phyloP scores from a whole-genome alignment of 2,888 invertebrate species.

The Nomada fabriciana region DNA sequence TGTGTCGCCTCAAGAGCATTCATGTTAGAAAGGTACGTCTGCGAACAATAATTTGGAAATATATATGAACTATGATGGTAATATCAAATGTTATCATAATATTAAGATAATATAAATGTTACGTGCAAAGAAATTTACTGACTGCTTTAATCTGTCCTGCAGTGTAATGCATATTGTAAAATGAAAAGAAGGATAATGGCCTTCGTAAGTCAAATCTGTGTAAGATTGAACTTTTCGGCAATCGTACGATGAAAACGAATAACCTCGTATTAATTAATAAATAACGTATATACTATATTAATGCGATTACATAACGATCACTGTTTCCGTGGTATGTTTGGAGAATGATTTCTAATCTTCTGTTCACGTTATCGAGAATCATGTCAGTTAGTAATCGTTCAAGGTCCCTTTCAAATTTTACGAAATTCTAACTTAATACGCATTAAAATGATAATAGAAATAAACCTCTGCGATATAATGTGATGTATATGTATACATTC shows the following conservation, averaged over 20 bases:
- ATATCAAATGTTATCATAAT: too few relatives aligned
- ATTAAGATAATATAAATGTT: too few relatives aligned
- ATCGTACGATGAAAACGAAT: not conserved
- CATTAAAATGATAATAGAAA: not conserved
- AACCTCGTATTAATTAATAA: not conserved
- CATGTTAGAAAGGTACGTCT: not conserved
- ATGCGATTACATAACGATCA: constrained; percentile 10
- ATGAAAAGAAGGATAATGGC: too few relatives aligned
- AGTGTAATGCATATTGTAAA: too few relatives aligned
- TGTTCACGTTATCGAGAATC: constrained; percentile 13
- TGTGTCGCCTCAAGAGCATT: not conserved
- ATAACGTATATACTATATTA: not conserved
- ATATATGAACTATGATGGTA: too few relatives aligned
- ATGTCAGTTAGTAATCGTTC: constrained; percentile 15
- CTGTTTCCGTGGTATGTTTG: not conserved
- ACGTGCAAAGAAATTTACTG: too few relatives aligned
- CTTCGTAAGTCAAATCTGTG: not conserved
- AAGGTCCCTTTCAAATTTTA: not conserved
- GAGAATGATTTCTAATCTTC: constrained; percentile 7
- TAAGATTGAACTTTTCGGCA: not conserved
- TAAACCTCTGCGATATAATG: not conserved
- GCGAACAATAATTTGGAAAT: not conserved
- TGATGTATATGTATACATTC: not conserved
- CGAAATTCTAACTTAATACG: not conserved
- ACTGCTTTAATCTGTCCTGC: too few relatives aligned